These are phyloP conservation scores for Dinoponera quadriceps DNA, from an alignment of 1,140 invertebrate genomes.

Conservation along the genomic window DNA sequence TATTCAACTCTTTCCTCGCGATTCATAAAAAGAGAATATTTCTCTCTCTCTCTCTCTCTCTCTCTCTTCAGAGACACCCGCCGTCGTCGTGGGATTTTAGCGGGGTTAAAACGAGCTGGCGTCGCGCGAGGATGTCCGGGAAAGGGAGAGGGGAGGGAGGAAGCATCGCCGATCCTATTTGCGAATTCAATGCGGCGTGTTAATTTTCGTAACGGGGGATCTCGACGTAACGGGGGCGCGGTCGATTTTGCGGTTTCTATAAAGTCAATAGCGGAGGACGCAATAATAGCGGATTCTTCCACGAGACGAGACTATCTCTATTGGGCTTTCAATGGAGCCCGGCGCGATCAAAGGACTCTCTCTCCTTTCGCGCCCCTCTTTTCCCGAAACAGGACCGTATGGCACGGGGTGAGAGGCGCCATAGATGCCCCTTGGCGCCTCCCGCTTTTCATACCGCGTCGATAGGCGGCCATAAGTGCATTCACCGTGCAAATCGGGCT, in stretches of 20 bases:
- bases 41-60: constrained; percentile 18
- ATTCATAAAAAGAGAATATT: not conserved
- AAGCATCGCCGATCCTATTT: constrained; percentile 4
- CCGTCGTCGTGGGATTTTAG: not conserved
- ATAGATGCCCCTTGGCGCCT: constrained; percentile 60
- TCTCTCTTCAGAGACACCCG: not conserved
- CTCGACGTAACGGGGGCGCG: constrained; percentile 3
- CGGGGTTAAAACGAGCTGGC: not conserved
- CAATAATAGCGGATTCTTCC: constrained; percentile 59
- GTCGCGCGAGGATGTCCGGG: not conserved
- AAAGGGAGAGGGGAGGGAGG: no score
- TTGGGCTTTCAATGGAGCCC: constrained; percentile 45
- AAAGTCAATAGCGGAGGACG: constrained; percentile 65
- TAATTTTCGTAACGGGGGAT: constrained; percentile 38
- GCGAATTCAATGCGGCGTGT: constrained; percentile 34
- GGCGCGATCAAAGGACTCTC: constrained; percentile 76
- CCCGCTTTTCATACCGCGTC: constrained; percentile 72
- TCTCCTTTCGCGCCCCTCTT: constrained; percentile 51
- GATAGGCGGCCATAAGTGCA: constrained; percentile 77
- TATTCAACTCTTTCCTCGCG: not conserved
- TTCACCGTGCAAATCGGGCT: constrained; percentile 82
- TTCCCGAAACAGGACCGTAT: constrained; percentile 70
- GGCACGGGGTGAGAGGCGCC: constrained; percentile 26
- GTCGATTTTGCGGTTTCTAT: constrained; percentile 60
- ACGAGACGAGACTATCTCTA: constrained; percentile 54